Conservation (phyloP, 2,797 vertebrate species). For the Gymnothorax javanicus region DNA sequence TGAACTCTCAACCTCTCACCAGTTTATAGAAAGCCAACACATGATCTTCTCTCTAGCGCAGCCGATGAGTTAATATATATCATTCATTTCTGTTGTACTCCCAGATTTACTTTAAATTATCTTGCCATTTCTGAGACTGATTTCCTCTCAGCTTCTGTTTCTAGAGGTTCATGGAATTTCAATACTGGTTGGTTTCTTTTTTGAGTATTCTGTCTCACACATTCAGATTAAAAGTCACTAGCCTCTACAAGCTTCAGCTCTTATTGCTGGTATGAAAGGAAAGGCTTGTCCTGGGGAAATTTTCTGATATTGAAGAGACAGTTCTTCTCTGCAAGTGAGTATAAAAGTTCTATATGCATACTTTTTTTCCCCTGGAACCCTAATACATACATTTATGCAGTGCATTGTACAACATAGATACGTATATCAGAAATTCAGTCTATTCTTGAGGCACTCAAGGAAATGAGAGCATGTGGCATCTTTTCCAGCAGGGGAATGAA, state of each 20-base stretch:
- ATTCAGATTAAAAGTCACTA: slow-evolving; percentile 71
- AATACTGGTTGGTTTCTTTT: slow-evolving; percentile 44
- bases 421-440: neutral
- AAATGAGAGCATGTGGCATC: neutral
- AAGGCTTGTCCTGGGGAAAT: slow-evolving; percentile 30
- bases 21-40: neutral
- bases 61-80: slow-evolving; percentile 57
- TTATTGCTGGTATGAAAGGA: slow-evolving; percentile 47
- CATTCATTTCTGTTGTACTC: slow-evolving; percentile 40
- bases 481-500: neutral
- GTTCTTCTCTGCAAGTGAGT: neutral
- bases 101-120: slow-evolving; percentile 59
- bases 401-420: neutral
- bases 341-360: neutral
- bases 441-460: neutral
- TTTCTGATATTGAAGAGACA: slow-evolving; percentile 14
- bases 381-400: neutral
- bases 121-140: slow-evolving; percentile 66
- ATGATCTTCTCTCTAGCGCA: neutral
- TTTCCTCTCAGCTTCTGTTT: slow-evolving; percentile 51
- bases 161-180: slow-evolving; percentile 47
- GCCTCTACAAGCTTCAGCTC: slow-evolving; percentile 42
- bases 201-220: slow-evolving; percentile 66
- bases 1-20: neutral
- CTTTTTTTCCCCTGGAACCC: neutral